Evolutionary conservation across 1,140 invertebrate genomes (phyloP).

Genomic region (Rhopalosiphum padi): DNA sequence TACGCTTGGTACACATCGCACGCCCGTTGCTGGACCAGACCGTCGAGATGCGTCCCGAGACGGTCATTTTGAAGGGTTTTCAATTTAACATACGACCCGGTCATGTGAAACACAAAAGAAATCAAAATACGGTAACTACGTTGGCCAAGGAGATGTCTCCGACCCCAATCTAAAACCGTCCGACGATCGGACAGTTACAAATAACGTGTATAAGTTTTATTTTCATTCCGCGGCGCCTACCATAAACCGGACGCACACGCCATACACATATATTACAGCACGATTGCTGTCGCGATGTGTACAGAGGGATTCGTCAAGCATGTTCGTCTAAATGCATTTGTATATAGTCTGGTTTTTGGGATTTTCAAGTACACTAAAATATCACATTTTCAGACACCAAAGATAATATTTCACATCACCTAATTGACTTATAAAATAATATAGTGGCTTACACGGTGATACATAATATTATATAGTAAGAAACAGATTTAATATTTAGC

Average conservation of each 20-base stretch:
- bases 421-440: neutral
- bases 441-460: neutral
- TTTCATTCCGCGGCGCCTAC: neutral
- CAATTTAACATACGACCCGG: constrained; percentile 32
- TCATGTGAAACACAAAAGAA: constrained; percentile 15
- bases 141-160: neutral
- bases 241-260: neutral
- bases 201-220: neutral
- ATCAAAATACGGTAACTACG: constrained; percentile 20
- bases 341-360: neutral
- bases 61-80: constrained; percentile 21
- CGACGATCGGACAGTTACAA: neutral
- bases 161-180: constrained; percentile 10
- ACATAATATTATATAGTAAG: too few relatives aligned
- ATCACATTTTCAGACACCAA: neutral
- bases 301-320: too few relatives aligned
- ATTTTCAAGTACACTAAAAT: neutral
- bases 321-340: neutral
- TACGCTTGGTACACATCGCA: neutral
- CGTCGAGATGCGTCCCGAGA: constrained; percentile 2
- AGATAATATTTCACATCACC: neutral
- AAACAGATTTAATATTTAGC: too few relatives aligned
- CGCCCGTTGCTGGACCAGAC: neutral
- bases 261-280: neutral
- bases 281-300: too few relatives aligned